These are phyloP conservation scores for Brachymystax lenok DNA, from an alignment of 2,797 vertebrate genomes.

Conservation along the genomic window DNA sequence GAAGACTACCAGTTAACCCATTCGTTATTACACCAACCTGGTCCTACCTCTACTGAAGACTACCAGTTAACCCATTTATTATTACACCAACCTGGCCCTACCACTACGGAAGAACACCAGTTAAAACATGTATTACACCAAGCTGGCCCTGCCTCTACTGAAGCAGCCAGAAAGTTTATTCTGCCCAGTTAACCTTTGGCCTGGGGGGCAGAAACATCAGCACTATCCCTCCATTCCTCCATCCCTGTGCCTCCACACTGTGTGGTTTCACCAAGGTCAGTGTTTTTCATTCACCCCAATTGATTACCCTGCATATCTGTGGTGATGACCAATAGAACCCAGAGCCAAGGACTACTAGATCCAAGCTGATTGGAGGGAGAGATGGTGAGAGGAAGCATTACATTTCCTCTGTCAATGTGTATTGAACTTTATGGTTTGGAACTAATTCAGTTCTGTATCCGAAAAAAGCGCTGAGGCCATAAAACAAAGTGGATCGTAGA, in stretches of 20 bases:
- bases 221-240: conserved; percentile 18
- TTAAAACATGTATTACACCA: too few relatives aligned
- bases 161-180: conserved; percentile 36
- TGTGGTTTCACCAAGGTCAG: conserved; percentile 65
- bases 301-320: conserved; percentile 62
- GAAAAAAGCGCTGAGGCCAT: conserved; percentile 53
- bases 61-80: too few relatives aligned
- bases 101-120: too few relatives aligned
- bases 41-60: too few relatives aligned
- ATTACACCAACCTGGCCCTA: too few relatives aligned
- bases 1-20: too few relatives aligned
- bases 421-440: conserved; percentile 72
- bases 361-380: conserved; percentile 51
- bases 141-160: not conserved
- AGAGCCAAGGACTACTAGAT: conserved; percentile 67
- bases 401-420: conserved; percentile 46
- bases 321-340: conserved; percentile 62
- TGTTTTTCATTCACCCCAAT: conserved; percentile 36
- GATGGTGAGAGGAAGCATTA: conserved; percentile 58
- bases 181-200: conserved; percentile 46
- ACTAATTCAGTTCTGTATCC: conserved; percentile 62
- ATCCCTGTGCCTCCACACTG: conserved; percentile 27
- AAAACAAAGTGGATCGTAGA: conserved; percentile 62
- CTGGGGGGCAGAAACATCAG: conserved; percentile 25
- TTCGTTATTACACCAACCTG: too few relatives aligned